Evolutionary conservation across 2,888 invertebrate genomes (phyloP), one percentile per base, ranked within the genome.

Genomic region (Melinopterus prodromus): DNA sequence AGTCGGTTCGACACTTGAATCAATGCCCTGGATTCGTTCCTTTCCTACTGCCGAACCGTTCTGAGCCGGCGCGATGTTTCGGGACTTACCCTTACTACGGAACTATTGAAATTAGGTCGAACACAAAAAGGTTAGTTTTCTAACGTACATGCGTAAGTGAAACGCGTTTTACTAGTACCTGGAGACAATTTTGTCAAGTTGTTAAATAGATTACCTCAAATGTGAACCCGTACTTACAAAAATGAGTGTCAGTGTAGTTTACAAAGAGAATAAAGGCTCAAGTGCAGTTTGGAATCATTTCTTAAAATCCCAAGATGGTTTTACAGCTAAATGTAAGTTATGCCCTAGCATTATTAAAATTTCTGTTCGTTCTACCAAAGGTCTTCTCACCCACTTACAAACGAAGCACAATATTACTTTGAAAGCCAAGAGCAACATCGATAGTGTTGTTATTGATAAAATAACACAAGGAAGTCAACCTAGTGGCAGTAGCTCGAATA

Each of bases 251-350:
- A 16, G 16, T 16, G 72, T 72, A 26, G 16, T 72, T 72, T 72
- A 72, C 72, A 72, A 72, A 72, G 72, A 72, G 72, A 72, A 72
- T 72, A 72, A 72, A 72, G 12, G 72, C 72, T 72, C 72, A 72
- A 72, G 72, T 72, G 16, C 35, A 16, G 16, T 72, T 72, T 72
- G 72, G 72, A 72, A 72, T 15, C 72, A 71, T 72, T 72, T 72
- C 35, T 72, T 72, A 72, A 72, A 15, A 35, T 16, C 72, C 14
- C 15, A 72, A 16, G 72, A 71, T 71, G 71, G 71, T 16, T 71
- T 71, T 71, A 71, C 71, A 71, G 71, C 71, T 71, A 71, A 15
- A 71, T 71, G 71, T 71, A 71, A 71, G 16, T 71, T 71, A 71
- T 71, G 71, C 71, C 71, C 71, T 71, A 71, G 16, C 16, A 71